Conservation (phyloP, 2,113 vertebrate species). For the Panurus biarmicus region DNA sequence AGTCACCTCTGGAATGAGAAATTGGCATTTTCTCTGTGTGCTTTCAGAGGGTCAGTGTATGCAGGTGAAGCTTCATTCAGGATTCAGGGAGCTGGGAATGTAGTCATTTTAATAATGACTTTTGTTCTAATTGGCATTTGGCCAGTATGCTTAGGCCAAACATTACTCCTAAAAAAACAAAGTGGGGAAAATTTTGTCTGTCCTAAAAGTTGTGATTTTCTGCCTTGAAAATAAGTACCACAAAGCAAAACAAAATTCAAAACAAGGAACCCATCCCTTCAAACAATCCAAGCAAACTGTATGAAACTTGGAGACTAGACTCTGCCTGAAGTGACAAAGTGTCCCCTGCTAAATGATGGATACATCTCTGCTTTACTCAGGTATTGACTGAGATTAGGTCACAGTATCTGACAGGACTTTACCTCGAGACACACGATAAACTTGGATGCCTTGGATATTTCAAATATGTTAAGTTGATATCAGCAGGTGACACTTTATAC, state of each 20-base stretch:
- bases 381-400: background rate
- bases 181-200: background rate
- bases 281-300: background rate
- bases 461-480: background rate
- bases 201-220: background rate
- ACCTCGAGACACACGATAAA: background rate
- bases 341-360: background rate
- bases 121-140: background rate
- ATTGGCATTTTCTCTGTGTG: background rate
- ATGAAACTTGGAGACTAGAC: background rate
- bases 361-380: background rate
- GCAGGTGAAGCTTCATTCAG: background rate
- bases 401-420: background rate
- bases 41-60: background rate
- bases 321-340: background rate
- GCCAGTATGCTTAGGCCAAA: background rate
- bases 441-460: background rate
- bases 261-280: background rate
- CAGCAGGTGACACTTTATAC: slow-evolving; percentile 4
- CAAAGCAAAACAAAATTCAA: background rate
- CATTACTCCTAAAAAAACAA: background rate
- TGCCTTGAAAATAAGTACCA: background rate
- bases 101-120: background rate
- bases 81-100: background rate
- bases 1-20: background rate